Evolutionary conservation across 1,140 invertebrate species (phyloP), one percentile per base, ranked within the genome.

Genomic region (Papilio helenus): DNA sequence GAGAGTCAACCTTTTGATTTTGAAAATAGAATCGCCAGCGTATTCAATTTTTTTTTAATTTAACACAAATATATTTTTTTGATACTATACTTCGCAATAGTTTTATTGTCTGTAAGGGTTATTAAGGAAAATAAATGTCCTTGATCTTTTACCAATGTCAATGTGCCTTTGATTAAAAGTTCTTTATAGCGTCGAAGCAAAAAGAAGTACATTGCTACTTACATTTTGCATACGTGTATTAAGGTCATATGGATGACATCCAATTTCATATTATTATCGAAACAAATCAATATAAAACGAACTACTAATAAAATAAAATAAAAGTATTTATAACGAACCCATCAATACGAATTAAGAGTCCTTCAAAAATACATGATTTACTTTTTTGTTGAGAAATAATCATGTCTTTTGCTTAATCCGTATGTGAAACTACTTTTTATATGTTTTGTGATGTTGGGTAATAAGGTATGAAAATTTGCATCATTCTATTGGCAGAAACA

Each of bases 161-260:
- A 68, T 68, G 61, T 68, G 61, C 61, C 61, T 68, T 68, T 68
- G 61, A 68, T 68, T 68, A 68, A 68, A 23, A 20, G 23, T 18
- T 34, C 26, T 29, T 68, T 68, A 34, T 16, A 68, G 61, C 3
- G 5, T 34, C 14, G 23, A 29, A 34, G 61, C 26, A 68, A 68
- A 68, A 68, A 68, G 26, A 58, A 58, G n/a, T 18, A 26, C 58
- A 14, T 16, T 34, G 23, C 61, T 29, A 29, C 61, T 68, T 68
- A 68, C 18, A 5, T 14, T 29, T 68, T 34, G 23, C 10, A 68
- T 68, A 68, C 26, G 61, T 5, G 61, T 4, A 68, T 68, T 68
- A 68, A 65, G 61, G 61, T 68, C 61, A 68, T 16, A 68, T 16
- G 23, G 26, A 68, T 29, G 61, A 68, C 58, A 61, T 61, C 23